Evolutionary conservation across 2,888 invertebrate genomes (phyloP).

Genomic region (Ernsta delagoae): DNA sequence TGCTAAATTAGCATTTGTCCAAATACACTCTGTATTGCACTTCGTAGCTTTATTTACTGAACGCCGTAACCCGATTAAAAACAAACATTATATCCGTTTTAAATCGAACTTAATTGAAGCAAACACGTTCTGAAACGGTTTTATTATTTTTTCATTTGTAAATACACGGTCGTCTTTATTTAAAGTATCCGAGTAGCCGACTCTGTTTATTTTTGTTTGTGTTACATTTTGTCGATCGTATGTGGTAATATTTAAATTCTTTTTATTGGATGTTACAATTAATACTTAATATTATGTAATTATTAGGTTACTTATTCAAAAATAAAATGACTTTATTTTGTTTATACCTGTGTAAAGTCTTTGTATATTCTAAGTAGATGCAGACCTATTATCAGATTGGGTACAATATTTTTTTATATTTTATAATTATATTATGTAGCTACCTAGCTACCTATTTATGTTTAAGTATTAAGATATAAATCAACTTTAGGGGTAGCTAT

Average conservation of each 20-base stretch:
- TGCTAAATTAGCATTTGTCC: slow-evolving; percentile 34
- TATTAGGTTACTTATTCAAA: too few relatives aligned
- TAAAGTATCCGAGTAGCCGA: neutral
- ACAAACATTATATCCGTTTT: slow-evolving; percentile 34
- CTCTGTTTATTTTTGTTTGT: slow-evolving; percentile 9
- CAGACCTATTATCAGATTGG: too few relatives aligned
- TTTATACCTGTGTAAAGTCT: too few relatives aligned
- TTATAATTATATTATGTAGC: too few relatives aligned
- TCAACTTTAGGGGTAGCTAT: neutral
- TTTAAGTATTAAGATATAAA: neutral
- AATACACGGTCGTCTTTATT: slow-evolving; percentile 23
- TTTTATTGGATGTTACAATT: too few relatives aligned
- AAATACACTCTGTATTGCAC: slow-evolving; percentile 33
- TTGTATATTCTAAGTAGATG: too few relatives aligned
- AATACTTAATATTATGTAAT: too few relatives aligned
- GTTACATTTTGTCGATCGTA: neutral
- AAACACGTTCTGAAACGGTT: slow-evolving; percentile 35
- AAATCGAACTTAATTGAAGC: slow-evolving; percentile 38
- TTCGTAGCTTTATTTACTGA: slow-evolving; percentile 34
- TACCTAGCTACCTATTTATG: too few relatives aligned
- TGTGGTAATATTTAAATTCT: neutral
- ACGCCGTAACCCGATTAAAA: slow-evolving; percentile 35
- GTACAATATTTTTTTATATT: too few relatives aligned
- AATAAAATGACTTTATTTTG: too few relatives aligned
- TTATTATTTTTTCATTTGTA: slow-evolving; percentile 36